Base-by-base conservation (phyloP, 1,140 invertebrate genomes). In the Mylabris phalerata region DNA sequence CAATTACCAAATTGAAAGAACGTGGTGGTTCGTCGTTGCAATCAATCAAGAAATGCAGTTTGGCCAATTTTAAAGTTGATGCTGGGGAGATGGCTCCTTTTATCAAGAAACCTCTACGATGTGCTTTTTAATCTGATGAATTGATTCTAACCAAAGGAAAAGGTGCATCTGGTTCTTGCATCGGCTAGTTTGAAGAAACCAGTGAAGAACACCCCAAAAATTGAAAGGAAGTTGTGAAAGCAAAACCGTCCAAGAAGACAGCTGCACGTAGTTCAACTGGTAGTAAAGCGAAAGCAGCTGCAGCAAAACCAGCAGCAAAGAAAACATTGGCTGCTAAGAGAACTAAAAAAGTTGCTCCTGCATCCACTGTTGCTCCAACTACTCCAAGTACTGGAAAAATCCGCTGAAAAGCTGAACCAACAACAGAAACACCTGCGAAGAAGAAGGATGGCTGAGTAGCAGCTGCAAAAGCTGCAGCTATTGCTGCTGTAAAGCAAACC, bases 141-240 rank as follows among this genome's bases (percentile, higher is more conserved):
- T 64, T 84, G 38, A 75, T 81, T 3, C 81, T 82, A 73, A 78
- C 79, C 38, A 84, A 83, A 64, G 82, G 82, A 9, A 82, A 82
- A 62, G 81, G 81, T 5, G 82, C 81, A 0, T 77, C 77, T 41
- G 82, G 82, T 11, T 82, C 63, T 83, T 6, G 59, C 63, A 1
- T 59, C 59, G 0, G 41, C 41, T 11, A 63, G 61, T 9, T 24
- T 42, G 41, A n/a, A 32, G 7, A 32, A 32, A 32, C 2, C 2
- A 1, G 1, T 10, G 9, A 13, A 13, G 13, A 10, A 5, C 5
- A 7, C 38, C 38, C 1, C 38, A 40, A 40, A 40, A 40, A 10
- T 10, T 40, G 38, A 13, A 13, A 13, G 13, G 13, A 13, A 13
- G 13, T 13, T 13, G 13, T 13, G 13, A 13, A 13, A 13, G 13